Conservation (phyloP, 2,113 vertebrate genomes). For the Coracopsis vasa region DNA sequence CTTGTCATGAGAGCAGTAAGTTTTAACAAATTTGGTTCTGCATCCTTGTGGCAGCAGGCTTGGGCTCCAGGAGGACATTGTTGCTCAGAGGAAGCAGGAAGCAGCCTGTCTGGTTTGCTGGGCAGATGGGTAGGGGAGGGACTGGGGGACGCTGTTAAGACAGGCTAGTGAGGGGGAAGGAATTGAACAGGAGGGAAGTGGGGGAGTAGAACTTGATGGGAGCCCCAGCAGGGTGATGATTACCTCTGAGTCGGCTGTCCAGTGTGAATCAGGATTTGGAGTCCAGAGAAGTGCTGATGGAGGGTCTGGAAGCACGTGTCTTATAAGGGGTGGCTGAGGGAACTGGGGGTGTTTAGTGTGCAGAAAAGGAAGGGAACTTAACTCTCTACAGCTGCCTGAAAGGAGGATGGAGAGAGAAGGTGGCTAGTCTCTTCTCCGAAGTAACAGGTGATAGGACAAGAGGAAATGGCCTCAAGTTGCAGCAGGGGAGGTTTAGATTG, state of each 20-base stretch:
- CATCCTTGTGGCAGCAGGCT: background rate
- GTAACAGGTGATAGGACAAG: background rate
- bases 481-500: background rate
- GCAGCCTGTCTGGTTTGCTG: background rate
- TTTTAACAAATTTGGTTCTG: background rate
- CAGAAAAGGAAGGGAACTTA: background rate
- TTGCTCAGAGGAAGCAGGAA: background rate
- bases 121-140: background rate
- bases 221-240: background rate
- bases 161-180: too few species aligned
- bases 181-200: background rate
- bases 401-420: background rate
- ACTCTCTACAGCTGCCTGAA: background rate
- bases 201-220: background rate
- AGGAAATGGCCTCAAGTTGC: background rate
- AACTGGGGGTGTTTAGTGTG: background rate
- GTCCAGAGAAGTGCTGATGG: background rate
- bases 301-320: background rate
- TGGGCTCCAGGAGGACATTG: background rate
- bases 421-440: background rate
- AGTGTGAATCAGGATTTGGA: background rate
- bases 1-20: rapidly evolving
- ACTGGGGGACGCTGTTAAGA: background rate
- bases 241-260: background rate
- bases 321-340: background rate